Evolutionary conservation across 2,888 invertebrate genomes (phyloP), one percentile per base, ranked within the genome.

Genomic region (Dusona sp.): DNA sequence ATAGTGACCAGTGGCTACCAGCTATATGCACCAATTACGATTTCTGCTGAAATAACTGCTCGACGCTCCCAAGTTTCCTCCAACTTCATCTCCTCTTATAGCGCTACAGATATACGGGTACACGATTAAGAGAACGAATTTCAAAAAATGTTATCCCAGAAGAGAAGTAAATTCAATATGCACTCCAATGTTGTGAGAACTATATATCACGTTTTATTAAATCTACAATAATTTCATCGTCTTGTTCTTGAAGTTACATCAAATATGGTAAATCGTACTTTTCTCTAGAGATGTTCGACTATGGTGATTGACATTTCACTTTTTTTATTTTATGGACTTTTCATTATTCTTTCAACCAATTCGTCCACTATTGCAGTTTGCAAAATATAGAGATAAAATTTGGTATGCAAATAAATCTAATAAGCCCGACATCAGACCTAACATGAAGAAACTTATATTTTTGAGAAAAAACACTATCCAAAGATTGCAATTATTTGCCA

Each of bases 21-120:
- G 79, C 79, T 82, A 87, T 82, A 79, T 84, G 84, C 74, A 87
- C 81, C 86, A 87, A 87, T 87, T 87, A 84, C 84, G 79, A 87
- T 84, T 79, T 79, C 72, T 79, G 29, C 79, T 79, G 68, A 29
- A 84, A 79, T 54, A 57, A 75, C 64, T 57, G 65, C 54, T n/a
- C 70, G 61, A 42, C 38, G 36, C 67, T 73, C 65, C 33, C 45
- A 22, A 45, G 48, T 74, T 54, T 80, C 77, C 77, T 65, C 61
- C 38, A 67, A 67, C 65, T 61, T 61, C 11, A 42, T 54, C 82
- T 29, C 25, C 42, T 48, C 33, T 48, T 77, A 13, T 13, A 29
- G 33, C 16, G 29, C 38, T 33, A n/a, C 75, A 45, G 33, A 45
- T 77, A 65, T 48, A 64, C 48, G 29, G 48, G 16, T 48, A 11